Evolutionary conservation across 2,797 vertebrate genomes (phyloP), one percentile per base, ranked within the genome.

Genomic region (Siniperca scherzeri): DNA sequence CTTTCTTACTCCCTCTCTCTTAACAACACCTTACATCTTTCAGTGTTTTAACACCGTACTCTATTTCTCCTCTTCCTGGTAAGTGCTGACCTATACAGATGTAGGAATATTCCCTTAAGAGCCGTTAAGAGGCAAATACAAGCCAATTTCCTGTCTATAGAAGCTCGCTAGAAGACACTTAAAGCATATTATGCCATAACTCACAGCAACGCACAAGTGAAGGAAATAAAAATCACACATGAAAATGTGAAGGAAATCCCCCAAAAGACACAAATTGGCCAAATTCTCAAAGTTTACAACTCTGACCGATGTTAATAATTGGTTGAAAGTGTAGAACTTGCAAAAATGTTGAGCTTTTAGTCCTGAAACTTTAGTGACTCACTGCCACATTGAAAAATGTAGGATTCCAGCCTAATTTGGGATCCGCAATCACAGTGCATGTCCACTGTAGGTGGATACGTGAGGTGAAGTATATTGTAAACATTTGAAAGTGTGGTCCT

Each of bases 61-160:
- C 71, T 86, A 92, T 87, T 84, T 83, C 89, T 69, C 74, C 65
- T 80, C 74, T 65, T 82, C 25, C 71, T 78, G 77, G 75, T 89
- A 86, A 92, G 85, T 88, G 91, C 84, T 88, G 90, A 93, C 91
- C 87, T 65, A 82, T 48, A 84, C 72, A 64, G 56, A 90, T 85
- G 92, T 80, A 86, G 85, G 60, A 87, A 91, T 78, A 86, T 87
- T 92, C 90, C 92, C 89, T 67, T 46, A 78, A 81, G 91, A 88
- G 82, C 91, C 86, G 85, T 93, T 88, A 92, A 30, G 77, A 89
- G 78, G 81, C 76, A 84, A 90, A 92, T 80, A 87, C 77, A 74
- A 90, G 91, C 86, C 89, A 86, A 89, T 88, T 83, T 74, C 64
- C 76, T 59, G 78, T 81, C 87, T 84, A 78, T 83, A 77, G 82